Conservation (phyloP, 1,140 invertebrate species). For the Orchestia grillus region DNA sequence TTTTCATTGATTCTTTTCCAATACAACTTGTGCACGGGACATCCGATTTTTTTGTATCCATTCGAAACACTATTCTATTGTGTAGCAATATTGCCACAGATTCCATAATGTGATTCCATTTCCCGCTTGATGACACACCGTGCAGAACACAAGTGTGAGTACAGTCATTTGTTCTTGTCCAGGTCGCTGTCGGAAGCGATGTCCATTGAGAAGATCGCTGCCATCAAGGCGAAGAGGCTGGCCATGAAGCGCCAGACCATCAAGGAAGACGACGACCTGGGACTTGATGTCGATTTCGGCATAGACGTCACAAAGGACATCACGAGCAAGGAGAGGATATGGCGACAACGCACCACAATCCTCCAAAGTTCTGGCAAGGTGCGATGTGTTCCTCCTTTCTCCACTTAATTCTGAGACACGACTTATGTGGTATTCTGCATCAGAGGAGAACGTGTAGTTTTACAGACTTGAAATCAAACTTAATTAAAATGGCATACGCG, state of each 20-base stretch:
- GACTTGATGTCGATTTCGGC: conserved; percentile 87
- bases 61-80: too few species aligned
- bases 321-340: conserved; percentile 92
- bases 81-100: too few species aligned
- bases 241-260: conserved; percentile 97
- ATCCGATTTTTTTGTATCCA: not conserved
- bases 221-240: conserved; percentile 96
- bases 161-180: not conserved
- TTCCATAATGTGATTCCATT: too few species aligned
- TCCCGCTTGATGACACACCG: too few species aligned
- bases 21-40: not conserved
- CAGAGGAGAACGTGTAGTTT: too few species aligned
- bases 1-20: not conserved
- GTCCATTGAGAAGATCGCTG: conserved; percentile 97
- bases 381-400: conserved; percentile 59
- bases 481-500: too few species aligned
- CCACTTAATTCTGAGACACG: not conserved
- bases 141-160: not conserved
- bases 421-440: not conserved
- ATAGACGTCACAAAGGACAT: conserved; percentile 97
- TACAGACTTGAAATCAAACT: too few species aligned
- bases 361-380: conserved; percentile 95
- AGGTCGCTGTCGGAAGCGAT: conserved; percentile 94
- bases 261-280: conserved; percentile 88
- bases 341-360: conserved; percentile 94